Base-by-base conservation (phyloP, 2,113 vertebrate genomes). In the Macroglossus sobrinus region DNA sequence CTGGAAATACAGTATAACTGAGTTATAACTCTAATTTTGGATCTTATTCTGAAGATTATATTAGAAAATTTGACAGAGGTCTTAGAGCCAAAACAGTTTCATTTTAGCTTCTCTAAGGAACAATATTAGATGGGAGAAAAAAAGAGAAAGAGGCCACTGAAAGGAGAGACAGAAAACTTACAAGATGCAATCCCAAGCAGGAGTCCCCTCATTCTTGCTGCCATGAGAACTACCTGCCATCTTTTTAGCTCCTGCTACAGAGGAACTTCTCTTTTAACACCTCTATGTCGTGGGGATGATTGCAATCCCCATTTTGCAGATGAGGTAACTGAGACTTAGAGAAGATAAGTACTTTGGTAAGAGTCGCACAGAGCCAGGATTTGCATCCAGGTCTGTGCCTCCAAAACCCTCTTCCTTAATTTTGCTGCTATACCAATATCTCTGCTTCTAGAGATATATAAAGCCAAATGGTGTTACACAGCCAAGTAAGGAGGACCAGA, bases 41-140 rank as follows among this genome's bases (percentile, higher is more conserved):
- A 40, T 75, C 19, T 30, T 40, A 57, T 50, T 93, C 87, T 88
- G 53, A 96, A 68, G 53, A 80, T 81, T 72, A 38, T 24, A 45
- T 88, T 80, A 40, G 43, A 88, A 75, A 45, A 64, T 40, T 66
- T 61, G 21, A 61, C 2, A 28, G 61, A n/a, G 13, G 11, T 74
- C 50, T 89, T 38, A 43, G 53, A 95, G 72, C 24, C 85, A 93
- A 57, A 81, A 28, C n/a, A 53, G n/a, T 59, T 45, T 88, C 66
- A 28, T 84, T 47, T 82, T 43, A 63, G 12, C 45, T 76, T 91
- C n/a, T 84, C 66, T 72, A 38, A 45, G 61, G 66, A 61, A 91
- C 7, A 74, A 74, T 4, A 18, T 1, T 14, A 19, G 40, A 53
- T 26, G 43, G n/a, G 4, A 50, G 50, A 50, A 3, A 11, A 28